phyloP scores from a whole-genome alignment of 2,797 vertebrate species.

The Ciconia nigra region DNA sequence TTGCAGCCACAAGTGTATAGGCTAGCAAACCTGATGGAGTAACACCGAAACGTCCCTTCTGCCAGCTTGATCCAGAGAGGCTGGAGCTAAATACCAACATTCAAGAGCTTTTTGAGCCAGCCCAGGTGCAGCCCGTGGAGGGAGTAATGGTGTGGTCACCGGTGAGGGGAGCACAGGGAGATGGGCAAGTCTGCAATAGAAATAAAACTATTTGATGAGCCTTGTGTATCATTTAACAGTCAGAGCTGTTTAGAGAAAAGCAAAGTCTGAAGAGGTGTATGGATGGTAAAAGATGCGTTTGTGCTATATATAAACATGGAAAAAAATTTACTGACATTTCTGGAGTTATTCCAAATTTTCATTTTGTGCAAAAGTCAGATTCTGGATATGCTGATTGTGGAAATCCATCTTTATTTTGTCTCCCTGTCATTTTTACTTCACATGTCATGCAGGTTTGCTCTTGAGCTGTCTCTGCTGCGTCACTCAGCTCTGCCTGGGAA shows the following conservation, averaged over 20 bases:
- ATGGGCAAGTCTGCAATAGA: neutral
- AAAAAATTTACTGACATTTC: neutral
- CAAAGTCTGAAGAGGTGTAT: neutral
- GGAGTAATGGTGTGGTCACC: neutral
- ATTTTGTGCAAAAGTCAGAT: neutral
- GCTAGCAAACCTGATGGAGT: neutral
- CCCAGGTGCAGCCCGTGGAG: neutral
- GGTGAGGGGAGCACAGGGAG: neutral
- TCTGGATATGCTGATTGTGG: neutral
- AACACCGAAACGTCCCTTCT: neutral
- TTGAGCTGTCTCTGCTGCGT: neutral
- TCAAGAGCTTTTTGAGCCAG: neutral
- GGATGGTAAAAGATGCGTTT: neutral
- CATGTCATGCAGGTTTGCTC: neutral
- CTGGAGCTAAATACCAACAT: neutral
- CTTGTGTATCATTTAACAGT: neutral
- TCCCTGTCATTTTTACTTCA: neutral
- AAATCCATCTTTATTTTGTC: neutral
- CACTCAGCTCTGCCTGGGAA: neutral
- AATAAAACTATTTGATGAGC: neutral
- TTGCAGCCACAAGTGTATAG: neutral
- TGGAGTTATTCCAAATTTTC: neutral
- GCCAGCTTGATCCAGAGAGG: neutral
- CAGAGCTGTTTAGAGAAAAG: neutral
- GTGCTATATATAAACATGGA: neutral